These are phyloP conservation scores for Pluvianellus socialis DNA, from an alignment of 2,113 vertebrate species.

Conservation along the genomic window DNA sequence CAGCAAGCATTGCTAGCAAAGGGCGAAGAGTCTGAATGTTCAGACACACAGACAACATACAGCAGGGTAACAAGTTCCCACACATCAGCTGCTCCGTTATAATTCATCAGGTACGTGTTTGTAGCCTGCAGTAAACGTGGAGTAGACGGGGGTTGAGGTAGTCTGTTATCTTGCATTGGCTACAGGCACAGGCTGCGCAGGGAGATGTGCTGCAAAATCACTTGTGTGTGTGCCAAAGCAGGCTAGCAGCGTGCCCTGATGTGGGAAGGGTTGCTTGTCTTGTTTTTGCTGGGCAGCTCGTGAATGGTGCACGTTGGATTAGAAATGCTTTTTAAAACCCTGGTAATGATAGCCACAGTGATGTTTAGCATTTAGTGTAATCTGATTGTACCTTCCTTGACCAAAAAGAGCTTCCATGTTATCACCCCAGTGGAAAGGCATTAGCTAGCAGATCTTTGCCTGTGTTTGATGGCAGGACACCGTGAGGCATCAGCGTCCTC, in stretches of 20 bases:
- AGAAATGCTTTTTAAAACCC: not conserved
- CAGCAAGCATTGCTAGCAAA: not conserved
- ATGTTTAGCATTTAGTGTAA: not conserved
- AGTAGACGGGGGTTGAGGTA: not conserved
- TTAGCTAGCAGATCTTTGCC: not conserved
- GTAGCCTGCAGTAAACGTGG: not conserved
- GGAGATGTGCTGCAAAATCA: not conserved
- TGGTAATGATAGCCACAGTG: accelerated
- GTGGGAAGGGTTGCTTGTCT: not conserved
- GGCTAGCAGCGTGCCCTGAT: not conserved
- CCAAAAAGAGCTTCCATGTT: not conserved
- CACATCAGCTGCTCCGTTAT: constrained; percentile 5
- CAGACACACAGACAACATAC: not conserved
- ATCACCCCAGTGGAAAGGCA: accelerated
- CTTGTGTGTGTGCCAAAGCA: not conserved
- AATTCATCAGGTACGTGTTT: not conserved
- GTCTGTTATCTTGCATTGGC: not conserved
- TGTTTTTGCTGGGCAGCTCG: too few relatives aligned
- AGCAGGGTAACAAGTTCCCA: constrained; percentile 3
- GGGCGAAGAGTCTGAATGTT: not conserved
- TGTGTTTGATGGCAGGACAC: not conserved
- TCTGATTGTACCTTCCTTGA: not conserved
- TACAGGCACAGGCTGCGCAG: not conserved
- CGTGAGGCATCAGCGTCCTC: accelerated
- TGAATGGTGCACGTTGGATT: accelerated